phyloP scores from a whole-genome alignment of 1,140 invertebrate genomes.

The Homalodisca vitripennis region DNA sequence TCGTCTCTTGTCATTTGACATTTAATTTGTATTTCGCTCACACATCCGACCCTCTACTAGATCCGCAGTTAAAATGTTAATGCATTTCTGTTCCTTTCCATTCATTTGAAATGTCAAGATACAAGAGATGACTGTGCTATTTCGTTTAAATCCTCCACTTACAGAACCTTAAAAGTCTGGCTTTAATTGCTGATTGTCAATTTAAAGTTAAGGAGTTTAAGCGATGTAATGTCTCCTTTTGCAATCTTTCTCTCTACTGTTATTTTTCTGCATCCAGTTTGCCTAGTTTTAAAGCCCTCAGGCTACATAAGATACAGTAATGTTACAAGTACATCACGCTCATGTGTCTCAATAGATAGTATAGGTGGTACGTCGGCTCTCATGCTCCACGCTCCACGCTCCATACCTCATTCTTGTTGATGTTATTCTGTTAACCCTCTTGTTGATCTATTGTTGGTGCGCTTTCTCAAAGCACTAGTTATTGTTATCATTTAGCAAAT shows the following conservation, averaged over 20 bases:
- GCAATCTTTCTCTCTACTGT: conserved; percentile 15
- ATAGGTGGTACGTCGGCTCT: background rate
- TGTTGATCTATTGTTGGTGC: conserved; percentile 23
- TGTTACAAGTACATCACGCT: conserved; percentile 28
- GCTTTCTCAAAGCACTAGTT: conserved; percentile 2
- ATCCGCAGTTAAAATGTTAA: conserved; percentile 19
- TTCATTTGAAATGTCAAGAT: background rate
- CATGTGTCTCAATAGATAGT: conserved; percentile 29
- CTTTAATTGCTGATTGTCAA: conserved; percentile 2
- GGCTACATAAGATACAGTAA: conserved; percentile 32
- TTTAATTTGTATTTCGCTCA: conserved; percentile 23
- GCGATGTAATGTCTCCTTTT: background rate
- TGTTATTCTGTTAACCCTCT: conserved; percentile 18
- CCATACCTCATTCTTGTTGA: conserved; percentile 14
- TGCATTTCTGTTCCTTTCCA: background rate
- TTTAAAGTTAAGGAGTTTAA: conserved; percentile 14
- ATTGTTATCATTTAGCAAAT: conserved; percentile 22
- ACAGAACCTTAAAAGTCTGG: background rate
- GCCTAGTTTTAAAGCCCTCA: conserved; percentile 22
- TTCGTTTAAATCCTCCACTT: conserved; percentile 5
- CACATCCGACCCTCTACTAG: background rate
- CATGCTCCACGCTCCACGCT: background rate
- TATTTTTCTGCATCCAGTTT: conserved; percentile 24
- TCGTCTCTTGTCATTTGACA: conserved; percentile 13
- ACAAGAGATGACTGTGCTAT: background rate